A percentile compares a stretch with the other conserved stretches of the same genome.
Evolutionary conservation across 2,797 vertebrate species (phyloP).

Genomic region (Sebastiscus tertius): DNA sequence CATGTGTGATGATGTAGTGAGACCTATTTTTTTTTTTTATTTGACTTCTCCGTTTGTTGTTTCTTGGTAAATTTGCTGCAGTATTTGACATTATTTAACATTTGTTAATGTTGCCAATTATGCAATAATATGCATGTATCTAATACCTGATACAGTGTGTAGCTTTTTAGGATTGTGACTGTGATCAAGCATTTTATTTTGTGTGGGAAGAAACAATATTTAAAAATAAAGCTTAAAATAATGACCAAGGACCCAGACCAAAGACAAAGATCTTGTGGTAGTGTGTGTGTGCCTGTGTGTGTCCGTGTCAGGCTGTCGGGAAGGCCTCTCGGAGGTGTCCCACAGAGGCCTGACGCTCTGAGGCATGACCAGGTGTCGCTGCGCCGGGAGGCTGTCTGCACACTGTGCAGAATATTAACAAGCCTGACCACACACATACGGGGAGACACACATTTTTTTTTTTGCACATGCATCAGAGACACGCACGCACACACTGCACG

Average conservation of each 20-base stretch:
- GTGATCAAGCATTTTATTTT: background rate
- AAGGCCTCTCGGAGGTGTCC: slow-evolving; percentile 62
- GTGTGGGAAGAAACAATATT: slow-evolving; percentile 2
- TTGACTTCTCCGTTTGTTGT: background rate
- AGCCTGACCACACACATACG: slow-evolving; percentile 44
- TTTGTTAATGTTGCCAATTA: background rate
- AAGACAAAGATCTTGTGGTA: background rate
- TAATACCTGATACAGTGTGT: background rate
- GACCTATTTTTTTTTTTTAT: background rate
- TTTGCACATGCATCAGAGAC: background rate
- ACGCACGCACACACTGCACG: background rate
- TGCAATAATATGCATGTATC: background rate
- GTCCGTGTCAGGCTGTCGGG: slow-evolving; percentile 36
- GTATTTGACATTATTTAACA: background rate
- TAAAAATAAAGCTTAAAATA: background rate
- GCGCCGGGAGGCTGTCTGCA: slow-evolving; percentile 48
- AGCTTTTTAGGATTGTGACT: background rate
- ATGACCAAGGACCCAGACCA: background rate
- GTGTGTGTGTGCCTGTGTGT: background rate
- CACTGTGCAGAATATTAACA: slow-evolving; percentile 72
- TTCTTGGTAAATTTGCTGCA: background rate
- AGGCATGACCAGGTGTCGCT: slow-evolving; percentile 80
- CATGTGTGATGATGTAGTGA: no score
- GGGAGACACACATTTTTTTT: background rate
- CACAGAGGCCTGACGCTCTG: slow-evolving; percentile 63